Conservation (phyloP, 2,888 invertebrate genomes). For the Hipparchia sbordonii region DNA sequence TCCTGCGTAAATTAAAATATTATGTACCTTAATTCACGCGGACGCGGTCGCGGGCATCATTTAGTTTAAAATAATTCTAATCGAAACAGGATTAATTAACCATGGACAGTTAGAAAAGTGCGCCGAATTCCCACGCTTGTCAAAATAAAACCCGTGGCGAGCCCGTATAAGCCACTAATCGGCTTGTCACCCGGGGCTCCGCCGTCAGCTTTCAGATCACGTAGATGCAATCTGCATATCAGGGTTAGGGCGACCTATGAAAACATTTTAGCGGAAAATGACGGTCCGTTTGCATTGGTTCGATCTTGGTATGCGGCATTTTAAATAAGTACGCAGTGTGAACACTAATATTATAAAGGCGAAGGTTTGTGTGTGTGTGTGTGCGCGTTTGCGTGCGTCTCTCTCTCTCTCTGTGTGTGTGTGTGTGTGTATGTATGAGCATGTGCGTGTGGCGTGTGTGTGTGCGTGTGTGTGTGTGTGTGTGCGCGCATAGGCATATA, state of each 20-base stretch:
- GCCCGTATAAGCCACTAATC: slow-evolving; percentile 62
- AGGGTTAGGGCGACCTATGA: slow-evolving; percentile 57
- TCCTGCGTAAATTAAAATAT: too few relatives aligned
- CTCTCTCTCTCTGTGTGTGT: too few relatives aligned
- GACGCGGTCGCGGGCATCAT: too few relatives aligned
- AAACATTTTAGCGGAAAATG: slow-evolving; percentile 47
- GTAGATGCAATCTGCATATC: slow-evolving; percentile 76
- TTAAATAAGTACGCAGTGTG: background rate
- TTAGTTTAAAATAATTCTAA: background rate
- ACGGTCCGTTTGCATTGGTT: slow-evolving; percentile 21
- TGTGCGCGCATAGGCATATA: too few relatives aligned
- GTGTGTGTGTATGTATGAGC: too few relatives aligned
- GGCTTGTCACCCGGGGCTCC: slow-evolving; percentile 68
- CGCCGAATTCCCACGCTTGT: slow-evolving; percentile 14
- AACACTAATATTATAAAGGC: too few relatives aligned
- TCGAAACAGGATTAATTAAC: background rate
- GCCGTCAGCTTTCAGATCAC: slow-evolving; percentile 73
- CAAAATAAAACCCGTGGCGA: slow-evolving; percentile 16
- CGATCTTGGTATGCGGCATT: background rate
- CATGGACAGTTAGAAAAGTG: slow-evolving; percentile 4
- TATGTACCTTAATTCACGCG: too few relatives aligned
- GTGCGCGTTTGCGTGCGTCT: too few relatives aligned
- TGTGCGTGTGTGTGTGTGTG: too few relatives aligned
- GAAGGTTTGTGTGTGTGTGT: too few relatives aligned
- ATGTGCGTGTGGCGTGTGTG: too few relatives aligned